Base-by-base conservation (phyloP, 2,888 invertebrate species). In the Acleris literana region DNA sequence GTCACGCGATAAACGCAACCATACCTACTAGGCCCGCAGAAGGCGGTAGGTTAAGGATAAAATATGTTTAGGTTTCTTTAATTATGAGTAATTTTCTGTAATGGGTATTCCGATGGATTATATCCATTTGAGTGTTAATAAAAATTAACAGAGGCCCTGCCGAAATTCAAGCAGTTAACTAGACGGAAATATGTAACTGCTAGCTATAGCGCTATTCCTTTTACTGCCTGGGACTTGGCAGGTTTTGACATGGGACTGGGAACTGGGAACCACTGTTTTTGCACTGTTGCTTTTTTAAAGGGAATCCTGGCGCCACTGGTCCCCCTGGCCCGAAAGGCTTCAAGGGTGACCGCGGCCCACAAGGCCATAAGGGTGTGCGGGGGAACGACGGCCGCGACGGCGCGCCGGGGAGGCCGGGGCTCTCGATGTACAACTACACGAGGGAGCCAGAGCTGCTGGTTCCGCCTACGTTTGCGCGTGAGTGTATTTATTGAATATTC, bases 381-480 rank as follows among this genome's bases (percentile, higher is more conserved):
- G 97, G 97, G 16, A 95, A 94, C 72, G 93, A 96, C 18, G 97
- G 97, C 0, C 94, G 90, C 13, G 94, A 96, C 76, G 97, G 97
- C 6, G 93, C 93, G 6, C 95, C 96, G 0, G 97, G 97, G n/a
- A 93, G 94, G 58, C 97, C 97, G 0, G 97, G 97, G 16, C 94
- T 97, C 59, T 95, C 95, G 64, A 96, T 97, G 1, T 97, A 96
- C 93, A 95, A 94, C 76, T 94, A 94, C 74, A 95, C 95, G 65
- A 94, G 94, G 70, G 93, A 94, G 54, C 94, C 94, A 63, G 95
- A 96, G 70, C 90, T 97, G 48, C 94, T 97, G 44, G 95, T 97
- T 76, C 96, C 97, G n/a, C 97, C 98, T 43, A 95, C 97, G 44
- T 97, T 98, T 79, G 95, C 96, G 58, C 84, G 92, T 92, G 70